Conservation (phyloP, 2,797 vertebrate species). For the Chanos chanos region DNA sequence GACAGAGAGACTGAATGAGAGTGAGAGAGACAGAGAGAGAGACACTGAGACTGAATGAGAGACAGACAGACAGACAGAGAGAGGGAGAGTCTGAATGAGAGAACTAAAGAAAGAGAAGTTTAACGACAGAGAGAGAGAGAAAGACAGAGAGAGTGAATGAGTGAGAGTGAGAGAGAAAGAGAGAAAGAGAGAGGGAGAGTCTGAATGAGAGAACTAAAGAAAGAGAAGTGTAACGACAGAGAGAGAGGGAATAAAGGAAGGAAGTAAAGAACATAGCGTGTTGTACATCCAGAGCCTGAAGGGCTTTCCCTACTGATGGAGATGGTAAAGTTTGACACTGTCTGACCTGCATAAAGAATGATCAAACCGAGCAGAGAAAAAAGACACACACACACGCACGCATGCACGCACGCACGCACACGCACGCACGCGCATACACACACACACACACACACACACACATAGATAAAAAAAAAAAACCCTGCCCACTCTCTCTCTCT, state of each 20-base stretch:
- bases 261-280: constrained; percentile 11
- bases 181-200: too few relatives aligned
- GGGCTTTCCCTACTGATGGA: constrained; percentile 37
- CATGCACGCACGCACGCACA: not conserved
- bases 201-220: too few relatives aligned
- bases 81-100: not conserved
- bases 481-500: too few relatives aligned
- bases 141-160: too few relatives aligned
- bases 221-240: constrained; percentile 1
- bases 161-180: not conserved
- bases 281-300: constrained; percentile 9
- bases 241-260: not conserved
- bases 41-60: too few relatives aligned
- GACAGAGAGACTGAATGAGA: not conserved
- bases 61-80: not conserved
- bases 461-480: too few relatives aligned
- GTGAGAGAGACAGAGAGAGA: not conserved
- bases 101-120: not conserved
- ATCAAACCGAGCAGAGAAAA: constrained; percentile 48
- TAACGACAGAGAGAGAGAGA: not conserved
- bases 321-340: constrained; percentile 43
- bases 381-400: not conserved
- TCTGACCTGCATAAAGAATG: constrained; percentile 46
- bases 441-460: not conserved
- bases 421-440: not conserved